Conservation (phyloP, 2,888 invertebrate species). For the Chesias legatella region DNA sequence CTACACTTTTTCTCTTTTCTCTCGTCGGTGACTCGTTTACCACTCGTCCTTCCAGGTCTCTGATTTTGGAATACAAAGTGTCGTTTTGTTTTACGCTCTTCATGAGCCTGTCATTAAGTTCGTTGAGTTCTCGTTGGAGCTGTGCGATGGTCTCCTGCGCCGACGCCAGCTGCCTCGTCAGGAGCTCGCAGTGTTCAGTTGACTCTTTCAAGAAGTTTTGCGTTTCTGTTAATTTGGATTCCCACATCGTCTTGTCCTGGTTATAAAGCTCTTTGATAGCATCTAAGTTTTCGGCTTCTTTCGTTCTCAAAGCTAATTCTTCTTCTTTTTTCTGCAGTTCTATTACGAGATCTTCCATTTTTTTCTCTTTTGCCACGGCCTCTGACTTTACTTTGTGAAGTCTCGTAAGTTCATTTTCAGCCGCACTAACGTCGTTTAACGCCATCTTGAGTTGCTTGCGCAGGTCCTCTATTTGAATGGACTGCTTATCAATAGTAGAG, state of each 20-base stretch:
- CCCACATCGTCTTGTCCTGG: slow-evolving; percentile 84
- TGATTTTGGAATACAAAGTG: slow-evolving; percentile 84
- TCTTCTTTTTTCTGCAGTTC: slow-evolving; percentile 89
- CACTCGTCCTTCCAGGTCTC: slow-evolving; percentile 84
- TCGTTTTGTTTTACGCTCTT: slow-evolving; percentile 90
- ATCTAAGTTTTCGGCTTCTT: slow-evolving; percentile 84
- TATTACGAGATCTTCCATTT: slow-evolving; percentile 88
- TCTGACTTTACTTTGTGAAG: slow-evolving; percentile 86
- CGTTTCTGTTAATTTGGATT: slow-evolving; percentile 83
- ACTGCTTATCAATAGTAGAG: slow-evolving; percentile 82
- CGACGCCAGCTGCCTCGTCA: slow-evolving; percentile 83
- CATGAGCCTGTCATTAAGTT: slow-evolving; percentile 83
- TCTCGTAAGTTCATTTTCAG: slow-evolving; percentile 87
- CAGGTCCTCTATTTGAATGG: slow-evolving; percentile 84
- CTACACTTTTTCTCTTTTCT: slow-evolving; percentile 84
- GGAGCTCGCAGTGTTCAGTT: slow-evolving; percentile 82
- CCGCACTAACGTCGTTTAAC: slow-evolving; percentile 81
- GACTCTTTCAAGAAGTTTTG: slow-evolving; percentile 85
- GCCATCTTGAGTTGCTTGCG: slow-evolving; percentile 85
- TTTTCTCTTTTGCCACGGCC: slow-evolving; percentile 85
- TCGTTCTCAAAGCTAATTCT: slow-evolving; percentile 85
- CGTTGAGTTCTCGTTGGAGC: slow-evolving; percentile 84
- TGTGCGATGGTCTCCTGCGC: slow-evolving; percentile 84
- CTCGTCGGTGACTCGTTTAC: slow-evolving; percentile 73
- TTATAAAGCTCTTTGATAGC: slow-evolving; percentile 81